Percentiles rank a stretch among this genome's conserved stretches.
phyloP scores from a whole-genome alignment of 1,140 invertebrate genomes.

The Oedothorax gibbosus region DNA sequence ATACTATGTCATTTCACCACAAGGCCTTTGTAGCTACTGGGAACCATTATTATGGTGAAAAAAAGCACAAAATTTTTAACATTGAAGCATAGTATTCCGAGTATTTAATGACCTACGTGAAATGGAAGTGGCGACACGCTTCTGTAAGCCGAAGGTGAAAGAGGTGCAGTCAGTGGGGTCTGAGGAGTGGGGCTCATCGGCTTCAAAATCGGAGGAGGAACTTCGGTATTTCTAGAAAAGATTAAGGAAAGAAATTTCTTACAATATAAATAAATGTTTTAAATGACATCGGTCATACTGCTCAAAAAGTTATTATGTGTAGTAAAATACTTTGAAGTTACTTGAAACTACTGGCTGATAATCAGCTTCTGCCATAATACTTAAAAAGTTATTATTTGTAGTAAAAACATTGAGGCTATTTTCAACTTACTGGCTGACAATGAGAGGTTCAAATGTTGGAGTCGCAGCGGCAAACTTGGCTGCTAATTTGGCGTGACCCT shows the following conservation, averaged over 20 bases:
- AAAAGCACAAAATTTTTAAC: too few species aligned
- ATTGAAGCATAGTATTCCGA: not conserved
- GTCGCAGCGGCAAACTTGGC: slow-evolving; percentile 73
- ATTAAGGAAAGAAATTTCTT: not conserved
- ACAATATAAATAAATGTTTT: not conserved
- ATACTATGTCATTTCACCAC: too few species aligned
- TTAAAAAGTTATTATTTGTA: too few species aligned
- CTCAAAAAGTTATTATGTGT: too few species aligned
- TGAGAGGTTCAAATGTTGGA: slow-evolving; percentile 54
- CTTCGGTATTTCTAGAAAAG: slow-evolving; percentile 3
- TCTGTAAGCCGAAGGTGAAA: slow-evolving; percentile 37
- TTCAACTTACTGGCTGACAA: slow-evolving; percentile 52
- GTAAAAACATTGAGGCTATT: too few species aligned
- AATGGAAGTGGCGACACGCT: slow-evolving; percentile 50
- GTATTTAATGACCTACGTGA: slow-evolving; percentile 20
- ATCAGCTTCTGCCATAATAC: not conserved
- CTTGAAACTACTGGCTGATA: slow-evolving; percentile 42
- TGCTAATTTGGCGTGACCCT: slow-evolving; percentile 92
- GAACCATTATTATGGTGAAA: too few species aligned
- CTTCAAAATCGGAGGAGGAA: slow-evolving; percentile 18
- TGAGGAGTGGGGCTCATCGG: slow-evolving; percentile 36
- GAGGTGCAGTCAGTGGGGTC: slow-evolving; percentile 12
- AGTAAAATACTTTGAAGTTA: too few species aligned
- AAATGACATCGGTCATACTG: not conserved
- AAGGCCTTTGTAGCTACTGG: too few species aligned